phyloP scores from a whole-genome alignment of 2,888 invertebrate genomes.

The Eucera pruinosa region DNA sequence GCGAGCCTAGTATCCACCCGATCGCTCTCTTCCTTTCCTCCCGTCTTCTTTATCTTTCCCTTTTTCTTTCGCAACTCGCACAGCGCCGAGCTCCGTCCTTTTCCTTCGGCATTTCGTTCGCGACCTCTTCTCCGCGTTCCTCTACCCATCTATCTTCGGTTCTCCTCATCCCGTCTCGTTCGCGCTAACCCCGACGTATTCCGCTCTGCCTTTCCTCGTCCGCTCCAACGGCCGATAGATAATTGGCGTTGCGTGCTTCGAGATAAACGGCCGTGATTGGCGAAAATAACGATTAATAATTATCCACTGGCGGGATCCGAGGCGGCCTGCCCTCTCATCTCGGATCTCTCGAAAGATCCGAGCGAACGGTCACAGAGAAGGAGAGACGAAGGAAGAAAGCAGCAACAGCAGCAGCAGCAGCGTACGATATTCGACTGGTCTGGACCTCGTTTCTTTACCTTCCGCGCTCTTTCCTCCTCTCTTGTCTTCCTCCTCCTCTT shows the following conservation, averaged over 20 bases:
- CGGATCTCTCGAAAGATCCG: constrained; percentile 60
- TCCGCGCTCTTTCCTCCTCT: constrained; percentile 21
- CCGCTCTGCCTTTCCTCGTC: not conserved
- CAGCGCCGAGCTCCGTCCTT: constrained; percentile 6
- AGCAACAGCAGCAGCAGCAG: too few relatives aligned
- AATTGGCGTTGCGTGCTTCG: constrained; percentile 82
- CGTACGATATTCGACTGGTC: constrained; percentile 50
- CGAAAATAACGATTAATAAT: constrained; percentile 83
- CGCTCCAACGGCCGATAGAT: constrained; percentile 78
- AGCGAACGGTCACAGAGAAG: constrained; percentile 41
- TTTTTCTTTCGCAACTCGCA: too few relatives aligned
- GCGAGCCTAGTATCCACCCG: too few relatives aligned
- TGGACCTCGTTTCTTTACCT: constrained; percentile 56
- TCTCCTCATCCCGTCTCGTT: too few relatives aligned
- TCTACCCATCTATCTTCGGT: too few relatives aligned
- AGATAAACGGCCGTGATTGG: constrained; percentile 83
- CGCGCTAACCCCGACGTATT: too few relatives aligned
- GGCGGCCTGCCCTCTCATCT: constrained; percentile 78
- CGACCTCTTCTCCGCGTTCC: constrained; percentile 1
- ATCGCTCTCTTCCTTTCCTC: too few relatives aligned
- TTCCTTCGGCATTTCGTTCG: not conserved
- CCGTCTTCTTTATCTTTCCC: too few relatives aligned
- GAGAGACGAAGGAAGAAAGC: constrained; percentile 41
- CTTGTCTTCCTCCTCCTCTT: constrained; percentile 14
- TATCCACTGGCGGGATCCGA: constrained; percentile 81